phyloP scores from a whole-genome alignment of 2,797 vertebrate species.

The Leptoclinus maculatus region DNA sequence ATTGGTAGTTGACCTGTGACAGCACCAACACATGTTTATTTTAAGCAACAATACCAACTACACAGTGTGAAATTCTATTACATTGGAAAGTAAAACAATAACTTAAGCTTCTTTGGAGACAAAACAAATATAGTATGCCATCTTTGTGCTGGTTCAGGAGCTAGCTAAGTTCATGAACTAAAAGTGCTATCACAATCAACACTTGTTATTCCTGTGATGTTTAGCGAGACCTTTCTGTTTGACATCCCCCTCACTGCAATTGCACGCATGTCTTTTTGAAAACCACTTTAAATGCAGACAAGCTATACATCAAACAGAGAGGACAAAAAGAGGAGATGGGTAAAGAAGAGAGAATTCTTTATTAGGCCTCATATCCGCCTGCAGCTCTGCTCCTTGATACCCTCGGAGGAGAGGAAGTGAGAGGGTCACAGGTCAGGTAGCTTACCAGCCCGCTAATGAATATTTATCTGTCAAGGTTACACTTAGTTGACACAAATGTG shows the following conservation, averaged over 20 bases:
- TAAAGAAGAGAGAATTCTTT: slow-evolving; percentile 42
- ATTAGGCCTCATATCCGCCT: slow-evolving; percentile 41
- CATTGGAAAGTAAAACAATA: not conserved
- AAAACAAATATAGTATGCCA: not conserved
- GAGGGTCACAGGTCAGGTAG: slow-evolving; percentile 66
- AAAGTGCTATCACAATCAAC: slow-evolving; percentile 11
- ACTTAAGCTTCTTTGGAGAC: not conserved
- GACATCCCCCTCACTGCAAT: slow-evolving; percentile 7
- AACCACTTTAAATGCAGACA: slow-evolving; percentile 41
- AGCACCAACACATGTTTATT: not conserved
- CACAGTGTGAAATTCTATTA: not conserved
- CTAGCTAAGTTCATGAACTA: slow-evolving; percentile 4
- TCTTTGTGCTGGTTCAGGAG: slow-evolving; percentile 1
- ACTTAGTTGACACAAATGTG: slow-evolving; percentile 47
- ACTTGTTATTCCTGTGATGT: slow-evolving; percentile 36
- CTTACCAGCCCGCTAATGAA: slow-evolving; percentile 69
- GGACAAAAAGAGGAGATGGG: slow-evolving; percentile 28
- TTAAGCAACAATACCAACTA: not conserved
- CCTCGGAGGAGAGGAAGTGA: slow-evolving; percentile 61
- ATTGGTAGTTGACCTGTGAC: slow-evolving; percentile 4
- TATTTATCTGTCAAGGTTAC: slow-evolving; percentile 67
- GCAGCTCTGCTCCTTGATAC: slow-evolving; percentile 43
- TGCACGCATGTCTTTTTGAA: slow-evolving; percentile 24
- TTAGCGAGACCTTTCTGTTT: slow-evolving; percentile 10
- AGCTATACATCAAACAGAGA: slow-evolving; percentile 33